Conservation (phyloP, 1,140 invertebrate genomes). For the Halictus rubicundus region DNA sequence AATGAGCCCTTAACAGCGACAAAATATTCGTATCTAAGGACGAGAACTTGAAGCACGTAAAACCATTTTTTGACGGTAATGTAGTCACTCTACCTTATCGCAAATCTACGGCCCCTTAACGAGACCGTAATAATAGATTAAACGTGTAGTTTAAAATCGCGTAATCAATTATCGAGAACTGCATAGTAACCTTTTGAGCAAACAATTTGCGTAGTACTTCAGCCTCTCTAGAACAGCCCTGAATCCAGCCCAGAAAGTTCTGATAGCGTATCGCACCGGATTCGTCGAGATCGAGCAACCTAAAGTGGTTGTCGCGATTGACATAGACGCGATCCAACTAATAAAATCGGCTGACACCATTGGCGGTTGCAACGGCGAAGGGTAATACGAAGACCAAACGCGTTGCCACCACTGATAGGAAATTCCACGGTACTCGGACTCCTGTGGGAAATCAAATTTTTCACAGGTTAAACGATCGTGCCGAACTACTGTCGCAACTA, state of each 20-base stretch:
- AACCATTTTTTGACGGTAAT: too few relatives aligned
- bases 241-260: neutral
- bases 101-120: too few relatives aligned
- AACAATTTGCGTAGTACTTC: constrained; percentile 2
- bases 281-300: constrained; percentile 57
- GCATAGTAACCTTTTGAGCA: constrained; percentile 46
- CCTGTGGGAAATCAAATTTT: constrained; percentile 49
- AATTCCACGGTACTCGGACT: constrained; percentile 64
- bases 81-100: too few relatives aligned
- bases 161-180: neutral
- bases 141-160: too few relatives aligned
- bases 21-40: too few relatives aligned
- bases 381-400: constrained; percentile 74
- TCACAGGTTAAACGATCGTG: neutral
- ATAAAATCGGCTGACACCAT: constrained; percentile 71
- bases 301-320: constrained; percentile 53
- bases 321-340: constrained; percentile 75
- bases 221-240: neutral
- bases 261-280: constrained; percentile 33
- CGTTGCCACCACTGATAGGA: constrained; percentile 72
- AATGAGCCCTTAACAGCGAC: too few relatives aligned
- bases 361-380: constrained; percentile 58
- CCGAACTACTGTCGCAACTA: too few relatives aligned
- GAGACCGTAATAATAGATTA: too few relatives aligned
- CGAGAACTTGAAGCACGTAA: too few relatives aligned